A percentile compares a stretch with the other conserved stretches of the same genome.
phyloP scores from a whole-genome alignment of 2,797 vertebrate species.

The Chelon auratus region DNA sequence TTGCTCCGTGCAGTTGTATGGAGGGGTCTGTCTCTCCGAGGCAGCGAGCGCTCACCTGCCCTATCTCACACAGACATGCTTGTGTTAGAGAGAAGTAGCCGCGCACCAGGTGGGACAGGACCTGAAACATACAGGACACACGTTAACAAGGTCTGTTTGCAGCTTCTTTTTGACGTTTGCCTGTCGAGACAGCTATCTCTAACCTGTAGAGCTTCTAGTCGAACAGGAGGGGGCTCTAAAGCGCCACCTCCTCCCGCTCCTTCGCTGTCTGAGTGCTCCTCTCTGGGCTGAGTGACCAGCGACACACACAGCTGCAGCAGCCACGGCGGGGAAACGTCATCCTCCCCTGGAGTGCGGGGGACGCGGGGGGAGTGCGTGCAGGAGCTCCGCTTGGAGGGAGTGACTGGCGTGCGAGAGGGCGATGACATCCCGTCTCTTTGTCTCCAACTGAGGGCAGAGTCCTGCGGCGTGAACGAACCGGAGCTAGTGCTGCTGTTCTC shows the following conservation, averaged over 20 bases:
- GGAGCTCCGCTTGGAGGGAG: slow-evolving; percentile 28
- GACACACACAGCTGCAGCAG: slow-evolving; percentile 90
- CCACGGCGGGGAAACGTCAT: slow-evolving; percentile 85
- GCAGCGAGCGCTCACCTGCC: slow-evolving; percentile 91
- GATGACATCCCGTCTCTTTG: slow-evolving; percentile 62
- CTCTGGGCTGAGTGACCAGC: slow-evolving; percentile 86
- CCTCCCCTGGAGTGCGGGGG: slow-evolving; percentile 64
- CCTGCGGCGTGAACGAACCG: slow-evolving; percentile 77
- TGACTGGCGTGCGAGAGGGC: slow-evolving; percentile 38
- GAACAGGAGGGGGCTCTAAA: slow-evolving; percentile 92
- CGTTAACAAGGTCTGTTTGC: not conserved
- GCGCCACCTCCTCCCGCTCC: slow-evolving; percentile 37
- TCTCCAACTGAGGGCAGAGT: slow-evolving; percentile 77
- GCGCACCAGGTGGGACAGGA: slow-evolving; percentile 92
- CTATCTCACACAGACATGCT: slow-evolving; percentile 87
- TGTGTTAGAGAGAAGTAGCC: slow-evolving; percentile 92
- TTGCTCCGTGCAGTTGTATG: slow-evolving; percentile 94
- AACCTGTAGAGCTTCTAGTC: slow-evolving; percentile 95
- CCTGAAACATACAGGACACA: slow-evolving; percentile 75
- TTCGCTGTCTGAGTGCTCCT: slow-evolving; percentile 90
- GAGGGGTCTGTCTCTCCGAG: slow-evolving; percentile 91
- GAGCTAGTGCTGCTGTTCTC: slow-evolving; percentile 61
- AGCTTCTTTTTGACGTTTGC: not conserved
- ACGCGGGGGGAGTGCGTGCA: slow-evolving; percentile 53
- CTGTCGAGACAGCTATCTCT: not conserved